A percentile compares a stretch with the other conserved stretches of the same genome.
phyloP scores from a whole-genome alignment of 2,113 vertebrate species.

The Pomatostomus ruficeps region DNA sequence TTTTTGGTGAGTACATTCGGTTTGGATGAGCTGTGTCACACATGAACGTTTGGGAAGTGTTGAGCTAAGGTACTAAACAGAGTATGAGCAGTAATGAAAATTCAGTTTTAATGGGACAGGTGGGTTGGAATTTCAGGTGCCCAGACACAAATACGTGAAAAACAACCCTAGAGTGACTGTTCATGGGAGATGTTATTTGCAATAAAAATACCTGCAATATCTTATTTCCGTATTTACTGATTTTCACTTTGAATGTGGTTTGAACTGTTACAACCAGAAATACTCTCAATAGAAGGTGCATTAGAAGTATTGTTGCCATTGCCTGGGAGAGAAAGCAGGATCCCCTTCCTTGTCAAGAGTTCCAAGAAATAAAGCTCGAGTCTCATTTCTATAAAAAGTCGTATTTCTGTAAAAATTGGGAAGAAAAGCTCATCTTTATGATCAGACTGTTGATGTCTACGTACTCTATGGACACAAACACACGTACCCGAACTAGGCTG shows the following conservation, averaged over 20 bases:
- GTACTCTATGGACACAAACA: too few relatives aligned
- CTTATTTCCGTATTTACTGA: background rate
- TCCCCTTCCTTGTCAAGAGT: background rate
- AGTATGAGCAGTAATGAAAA: background rate
- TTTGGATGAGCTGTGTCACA: background rate
- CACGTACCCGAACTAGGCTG: too few relatives aligned
- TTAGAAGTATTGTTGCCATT: background rate
- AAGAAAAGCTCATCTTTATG: background rate
- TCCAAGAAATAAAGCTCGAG: background rate
- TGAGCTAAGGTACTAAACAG: background rate
- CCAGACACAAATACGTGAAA: background rate
- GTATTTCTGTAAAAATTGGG: background rate
- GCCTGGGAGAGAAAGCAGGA: background rate
- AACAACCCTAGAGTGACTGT: background rate
- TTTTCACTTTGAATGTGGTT: background rate
- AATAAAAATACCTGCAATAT: background rate
- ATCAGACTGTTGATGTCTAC: too few relatives aligned
- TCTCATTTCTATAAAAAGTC: background rate
- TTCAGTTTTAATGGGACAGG: background rate
- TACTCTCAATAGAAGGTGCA: rapidly evolving
- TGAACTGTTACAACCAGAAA: background rate
- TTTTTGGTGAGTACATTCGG: slow-evolving; percentile 82
- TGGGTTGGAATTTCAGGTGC: background rate
- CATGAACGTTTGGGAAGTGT: background rate
- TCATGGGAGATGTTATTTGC: background rate